Conservation (phyloP, 2,797 vertebrate species). For the Lagocephalus sceleratus region DNA sequence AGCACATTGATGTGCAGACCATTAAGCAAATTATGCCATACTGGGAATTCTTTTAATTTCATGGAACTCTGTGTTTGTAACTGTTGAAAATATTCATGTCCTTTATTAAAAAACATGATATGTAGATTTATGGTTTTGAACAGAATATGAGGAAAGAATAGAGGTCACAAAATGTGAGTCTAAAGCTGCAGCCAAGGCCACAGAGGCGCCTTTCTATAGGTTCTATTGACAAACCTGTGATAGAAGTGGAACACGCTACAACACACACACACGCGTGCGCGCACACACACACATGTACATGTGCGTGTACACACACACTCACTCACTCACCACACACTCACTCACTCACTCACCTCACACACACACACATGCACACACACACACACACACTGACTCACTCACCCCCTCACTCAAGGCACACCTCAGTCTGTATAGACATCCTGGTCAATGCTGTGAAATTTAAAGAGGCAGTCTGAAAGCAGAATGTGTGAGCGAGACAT, state of each 20-base stretch:
- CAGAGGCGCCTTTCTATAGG: conserved; percentile 10
- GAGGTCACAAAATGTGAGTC: conserved; percentile 10
- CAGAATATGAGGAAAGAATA: not conserved
- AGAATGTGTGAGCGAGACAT: conserved; percentile 2
- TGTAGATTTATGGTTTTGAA: conserved; percentile 7
- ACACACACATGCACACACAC: no score
- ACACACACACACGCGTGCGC: no score
- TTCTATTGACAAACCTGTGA: conserved; percentile 17
- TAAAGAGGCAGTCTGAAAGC: conserved; percentile 35
- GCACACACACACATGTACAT: no score
- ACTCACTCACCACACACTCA: conserved; percentile 2
- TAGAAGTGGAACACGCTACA: conserved; percentile 6
- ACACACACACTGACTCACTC: not conserved
- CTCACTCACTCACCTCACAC: no score
- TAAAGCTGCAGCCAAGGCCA: conserved; percentile 44
- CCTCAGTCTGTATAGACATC: conserved; percentile 24
- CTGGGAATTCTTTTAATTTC: no score
- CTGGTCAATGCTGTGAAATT: conserved; percentile 35
- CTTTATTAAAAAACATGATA: not conserved
- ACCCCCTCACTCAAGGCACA: conserved; percentile 15
- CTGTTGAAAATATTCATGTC: no score
- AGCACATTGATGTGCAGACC: no score
- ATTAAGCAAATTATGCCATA: no score
- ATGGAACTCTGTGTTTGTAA: no score
- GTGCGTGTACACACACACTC: no score